Base-by-base conservation (phyloP, 2,113 vertebrate genomes). In the Esox niger region DNA sequence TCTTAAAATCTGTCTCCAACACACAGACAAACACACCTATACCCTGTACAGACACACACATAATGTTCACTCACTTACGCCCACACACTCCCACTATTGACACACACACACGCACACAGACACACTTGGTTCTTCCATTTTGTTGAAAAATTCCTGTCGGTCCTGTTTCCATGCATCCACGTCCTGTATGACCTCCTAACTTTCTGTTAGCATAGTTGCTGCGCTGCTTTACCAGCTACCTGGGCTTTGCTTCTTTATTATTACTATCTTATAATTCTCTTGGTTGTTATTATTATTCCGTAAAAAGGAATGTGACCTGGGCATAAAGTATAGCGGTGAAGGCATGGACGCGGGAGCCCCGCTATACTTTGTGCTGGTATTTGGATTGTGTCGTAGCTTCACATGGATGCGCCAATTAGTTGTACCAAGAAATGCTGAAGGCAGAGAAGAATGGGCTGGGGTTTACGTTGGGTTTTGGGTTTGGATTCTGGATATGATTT, bases 341-440 rank as follows among this genome's bases (percentile, higher is more conserved):
- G 88, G 84, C 67, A 43, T 54, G 58, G 66, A 52, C 64, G 13
- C 68, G 66, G 23, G 20, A 32, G 29, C 61, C 84, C 83, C 78
- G 68, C 81, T 83, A 87, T 87, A 91, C 84, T 91, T 88, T 90
- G 74, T 89, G 85, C 69, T n/a, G 25, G 33, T 61, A 70, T 38
- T 70, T 23, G 29, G 9, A 63, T 17, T 27, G 77, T 89, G 90
- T 96, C 96, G 95, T 96, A 92, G 95, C 95, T 98, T 95, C 96
- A 98, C 97, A 97, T 98, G 96, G 47, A 52, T 52, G 47, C n/a
- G n/a, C 17, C 47, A 52, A 52, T 52, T 52, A 8, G 11, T 52
- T 15, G 1, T 52, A 8, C 21, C n/a, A 52, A 52, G 1, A 52
- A 52, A 17, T 52, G 38, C 3, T 1, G 38, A 43, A 17, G 38